Conservation (phyloP, 2,797 vertebrate species). For the Pitangus sulphuratus region DNA sequence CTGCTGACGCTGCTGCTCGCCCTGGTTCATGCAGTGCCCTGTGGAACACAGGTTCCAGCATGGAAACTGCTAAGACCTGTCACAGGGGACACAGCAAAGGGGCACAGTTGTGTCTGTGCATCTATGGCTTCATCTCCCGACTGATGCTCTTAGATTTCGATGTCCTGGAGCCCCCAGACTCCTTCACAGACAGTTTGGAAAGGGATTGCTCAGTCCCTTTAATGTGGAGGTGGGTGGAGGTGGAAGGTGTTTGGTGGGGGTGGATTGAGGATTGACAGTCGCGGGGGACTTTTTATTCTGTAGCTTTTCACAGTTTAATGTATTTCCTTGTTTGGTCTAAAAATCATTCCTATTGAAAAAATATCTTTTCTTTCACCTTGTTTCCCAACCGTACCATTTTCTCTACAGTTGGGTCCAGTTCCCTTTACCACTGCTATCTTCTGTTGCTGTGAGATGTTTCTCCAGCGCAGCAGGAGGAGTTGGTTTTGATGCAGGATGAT, state of each 20-base stretch:
- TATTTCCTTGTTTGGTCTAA: conserved; percentile 16
- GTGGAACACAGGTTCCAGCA: background rate
- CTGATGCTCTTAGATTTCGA: background rate
- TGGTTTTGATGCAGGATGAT: background rate
- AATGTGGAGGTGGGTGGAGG: background rate
- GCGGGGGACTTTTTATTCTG: background rate
- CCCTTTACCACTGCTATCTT: accelerated
- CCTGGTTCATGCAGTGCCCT: background rate
- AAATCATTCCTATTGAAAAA: background rate
- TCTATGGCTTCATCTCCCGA: background rate
- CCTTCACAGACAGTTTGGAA: background rate
- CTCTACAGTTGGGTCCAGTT: background rate
- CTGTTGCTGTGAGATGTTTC: background rate
- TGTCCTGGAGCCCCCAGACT: background rate
- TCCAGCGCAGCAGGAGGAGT: background rate
- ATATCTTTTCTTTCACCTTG: background rate
- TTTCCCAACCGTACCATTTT: background rate
- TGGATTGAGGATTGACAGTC: background rate
- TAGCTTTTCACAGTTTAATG: background rate
- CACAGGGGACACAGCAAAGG: background rate
- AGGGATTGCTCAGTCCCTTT: background rate
- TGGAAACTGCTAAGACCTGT: background rate
- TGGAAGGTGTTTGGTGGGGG: background rate
- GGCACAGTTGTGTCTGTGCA: background rate
- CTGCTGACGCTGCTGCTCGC: background rate